phyloP scores from a whole-genome alignment of 2,797 vertebrate genomes.

The Anguilla anguilla region DNA sequence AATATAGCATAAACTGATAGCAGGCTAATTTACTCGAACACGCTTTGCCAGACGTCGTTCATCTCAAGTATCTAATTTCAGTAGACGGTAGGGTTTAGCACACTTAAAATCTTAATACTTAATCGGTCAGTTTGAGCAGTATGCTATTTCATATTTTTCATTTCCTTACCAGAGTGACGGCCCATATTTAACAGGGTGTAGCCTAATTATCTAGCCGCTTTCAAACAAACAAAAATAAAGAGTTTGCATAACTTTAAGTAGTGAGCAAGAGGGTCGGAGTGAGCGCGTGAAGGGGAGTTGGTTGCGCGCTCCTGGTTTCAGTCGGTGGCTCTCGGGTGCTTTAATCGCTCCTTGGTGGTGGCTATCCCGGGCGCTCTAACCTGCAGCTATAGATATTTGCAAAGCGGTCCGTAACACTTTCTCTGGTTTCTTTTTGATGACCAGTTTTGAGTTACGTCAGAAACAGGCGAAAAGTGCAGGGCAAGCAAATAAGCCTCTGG shows the following conservation, averaged over 20 bases:
- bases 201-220: background rate
- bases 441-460: conserved; percentile 74
- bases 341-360: conserved; percentile 25
- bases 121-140: background rate
- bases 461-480: conserved; percentile 66
- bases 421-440: conserved; percentile 69
- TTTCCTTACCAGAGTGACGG: background rate
- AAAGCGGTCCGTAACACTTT: conserved; percentile 51
- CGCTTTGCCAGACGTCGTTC: too few species aligned
- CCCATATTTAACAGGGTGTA: background rate
- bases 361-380: conserved; percentile 46
- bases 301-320: too few species aligned
- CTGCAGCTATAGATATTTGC: conserved; percentile 53
- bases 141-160: background rate
- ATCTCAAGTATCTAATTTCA: background rate
- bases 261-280: conserved; percentile 54
- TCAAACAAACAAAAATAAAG: background rate
- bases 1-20: background rate
- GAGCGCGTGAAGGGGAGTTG: conserved; percentile 53
- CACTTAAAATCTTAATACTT: background rate
- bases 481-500: conserved; percentile 73
- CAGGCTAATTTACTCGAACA: background rate
- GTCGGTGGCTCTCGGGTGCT: conserved; percentile 38
- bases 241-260: conserved; percentile 40
- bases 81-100: background rate